Base-by-base conservation (phyloP, 2,888 invertebrate genomes). In the Cerceris ruficornis region DNA sequence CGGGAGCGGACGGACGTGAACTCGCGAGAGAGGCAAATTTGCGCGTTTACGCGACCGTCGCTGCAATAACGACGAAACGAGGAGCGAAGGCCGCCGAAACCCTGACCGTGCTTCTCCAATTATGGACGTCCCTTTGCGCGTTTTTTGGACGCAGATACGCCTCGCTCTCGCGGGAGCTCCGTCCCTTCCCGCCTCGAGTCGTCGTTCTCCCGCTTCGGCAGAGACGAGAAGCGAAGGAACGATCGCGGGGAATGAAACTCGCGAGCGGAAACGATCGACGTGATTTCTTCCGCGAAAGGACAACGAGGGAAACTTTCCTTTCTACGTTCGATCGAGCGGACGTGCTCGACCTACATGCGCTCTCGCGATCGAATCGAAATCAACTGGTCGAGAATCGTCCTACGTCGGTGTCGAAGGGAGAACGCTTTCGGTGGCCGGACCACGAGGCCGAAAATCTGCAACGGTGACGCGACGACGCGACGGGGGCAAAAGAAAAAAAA, bases 341-440 rank as follows among this genome's bases (percentile, higher is more conserved):
- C 46, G 64, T 39, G 52, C 42, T 60, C 72, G 81, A 77, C 70
- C 77, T 66, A 74, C 54, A 83, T 84, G 64, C 69, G 50, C 69
- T 49, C 15, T 60, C 66, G 67, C 76, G 60, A 64, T 64, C 60
- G 64, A 46, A 83, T 75, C 80, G 42, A 62, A 68, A 69, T 74
- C 73, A 72, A 78, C 75, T 71, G 62, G 62, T 74, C 52, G 69
- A 68, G n/a, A n/a, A n/a, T n/a, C n/a, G n/a, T n/a, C n/a, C n/a
- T n/a, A n/a, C n/a, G n/a, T n/a, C n/a, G n/a, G n/a, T n/a, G n/a
- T 28, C 28, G 28, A 28, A 4, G 28, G 28, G 28, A 28, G 28
- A 28, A 28, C 28, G 28, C 1, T 28, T 46, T 46, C 46, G 46
- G 13, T 8, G 46, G 6, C 46, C 46, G 9, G 13, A 1, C 46